Evolutionary conservation across 2,113 vertebrate genomes (phyloP), one percentile per base, ranked within the genome.

Genomic region (Melanerpes formicivorus): DNA sequence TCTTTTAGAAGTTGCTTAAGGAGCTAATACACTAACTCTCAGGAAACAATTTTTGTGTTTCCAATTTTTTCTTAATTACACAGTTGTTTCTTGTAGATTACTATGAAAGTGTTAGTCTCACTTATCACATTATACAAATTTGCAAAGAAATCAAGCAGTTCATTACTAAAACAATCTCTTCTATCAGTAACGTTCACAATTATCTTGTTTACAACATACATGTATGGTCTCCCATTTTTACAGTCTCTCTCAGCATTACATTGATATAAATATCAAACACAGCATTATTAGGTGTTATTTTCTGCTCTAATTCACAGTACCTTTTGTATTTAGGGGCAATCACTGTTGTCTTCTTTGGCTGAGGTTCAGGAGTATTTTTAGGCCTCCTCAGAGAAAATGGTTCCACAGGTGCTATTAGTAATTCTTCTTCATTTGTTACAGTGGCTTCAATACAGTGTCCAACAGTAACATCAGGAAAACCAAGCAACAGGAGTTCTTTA

Each of bases 401-500:
- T 14, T 95, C 69, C 5, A 83, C 92, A 30, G 98, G 97, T 59
- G 96, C 96, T 80, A 99, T 91, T 22, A 98, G 87, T 5, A 69
- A 92, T 95, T 99, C 98, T 78, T 98, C 98, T 8, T 95, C 86
- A 60, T 95, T 98, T 58, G 88, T 87, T 34, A 99, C 98, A 1
- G 78, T 97, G 71, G 98, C 98, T 90, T 99, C 98, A 59, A 99
- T 93, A 87, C 96, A 97, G 73, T 98, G 97, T 84, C 98, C 98
- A 5, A 99, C 97, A 93, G 98, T 96, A 96, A 99, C 99, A 52
- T 97, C 95, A 50, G 97, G 96, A 95, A 99, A 99, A 75, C 98
- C 98, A 76, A 99, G 97, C 84, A 99, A 91, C 14, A 99, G 97
- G 30, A 99, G 98, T 80, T 99, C 99, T 46, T 95, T 95, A 91